Evolutionary conservation across 2,113 vertebrate genomes (phyloP).

Genomic region (Dissostichus mawsoni): DNA sequence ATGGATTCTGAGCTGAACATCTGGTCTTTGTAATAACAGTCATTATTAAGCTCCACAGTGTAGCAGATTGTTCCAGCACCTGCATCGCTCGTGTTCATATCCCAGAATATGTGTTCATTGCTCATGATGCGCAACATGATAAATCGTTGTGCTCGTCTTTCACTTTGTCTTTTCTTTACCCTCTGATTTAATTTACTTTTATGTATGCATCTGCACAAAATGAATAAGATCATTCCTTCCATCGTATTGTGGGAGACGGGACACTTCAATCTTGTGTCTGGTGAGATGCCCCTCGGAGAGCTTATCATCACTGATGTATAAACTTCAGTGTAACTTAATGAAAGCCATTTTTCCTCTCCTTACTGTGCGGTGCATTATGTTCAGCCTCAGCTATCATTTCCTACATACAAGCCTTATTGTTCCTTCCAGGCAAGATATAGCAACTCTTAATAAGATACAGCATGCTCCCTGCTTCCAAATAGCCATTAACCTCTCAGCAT

Average conservation of each 20-base stretch:
- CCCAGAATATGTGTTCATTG: background rate
- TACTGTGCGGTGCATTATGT: conserved; percentile 42
- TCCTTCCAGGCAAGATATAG: conserved; percentile 13
- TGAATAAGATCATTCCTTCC: conserved; percentile 35
- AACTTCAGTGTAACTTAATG: conserved; percentile 74
- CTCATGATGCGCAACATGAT: conserved; percentile 13
- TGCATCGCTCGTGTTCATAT: conserved; percentile 12
- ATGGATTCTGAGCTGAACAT: conserved; percentile 65
- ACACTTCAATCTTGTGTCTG: conserved; percentile 37
- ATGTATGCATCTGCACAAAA: conserved; percentile 31
- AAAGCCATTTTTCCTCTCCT: conserved; percentile 52
- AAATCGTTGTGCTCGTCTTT: background rate
- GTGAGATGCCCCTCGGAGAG: conserved; percentile 36
- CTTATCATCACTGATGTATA: conserved; percentile 69
- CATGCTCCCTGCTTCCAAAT: conserved; percentile 13
- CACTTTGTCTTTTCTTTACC: conserved; percentile 13
- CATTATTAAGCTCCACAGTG: conserved; percentile 60
- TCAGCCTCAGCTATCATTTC: conserved; percentile 50
- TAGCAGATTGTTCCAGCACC: conserved; percentile 28
- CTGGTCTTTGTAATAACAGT: conserved; percentile 67
- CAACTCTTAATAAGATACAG: conserved; percentile 24
- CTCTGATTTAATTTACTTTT: conserved; percentile 37
- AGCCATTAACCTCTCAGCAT: conserved; percentile 19
- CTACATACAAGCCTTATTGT: conserved; percentile 41
- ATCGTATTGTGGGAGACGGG: conserved; percentile 13